These are phyloP conservation scores for Zaprionus gabonicus DNA, from an alignment of 1,140 invertebrate species.

Conservation along the genomic window DNA sequence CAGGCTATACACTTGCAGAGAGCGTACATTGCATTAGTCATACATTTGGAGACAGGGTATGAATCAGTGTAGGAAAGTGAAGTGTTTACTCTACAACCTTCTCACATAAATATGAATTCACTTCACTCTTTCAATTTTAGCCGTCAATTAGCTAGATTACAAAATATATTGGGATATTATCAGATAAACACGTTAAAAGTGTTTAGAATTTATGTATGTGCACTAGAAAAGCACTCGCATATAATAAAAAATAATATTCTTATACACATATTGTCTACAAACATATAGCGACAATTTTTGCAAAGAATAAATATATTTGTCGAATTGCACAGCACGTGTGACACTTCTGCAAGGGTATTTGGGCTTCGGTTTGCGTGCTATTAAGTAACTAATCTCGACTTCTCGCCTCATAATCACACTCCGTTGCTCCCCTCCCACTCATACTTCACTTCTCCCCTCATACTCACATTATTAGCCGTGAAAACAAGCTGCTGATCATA, in stretches of 20 bases:
- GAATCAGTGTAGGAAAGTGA: slow-evolving; percentile 3
- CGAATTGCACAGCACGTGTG: neutral
- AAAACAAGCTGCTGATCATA: slow-evolving; percentile 80
- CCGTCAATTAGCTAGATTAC: no score
- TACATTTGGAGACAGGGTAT: neutral
- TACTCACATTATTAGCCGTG: slow-evolving; percentile 81
- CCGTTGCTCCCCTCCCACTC: slow-evolving; percentile 42
- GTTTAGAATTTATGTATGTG: no score
- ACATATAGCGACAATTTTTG: no score
- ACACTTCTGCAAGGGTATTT: slow-evolving; percentile 30
- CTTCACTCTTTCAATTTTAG: no score
- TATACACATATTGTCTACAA: no score
- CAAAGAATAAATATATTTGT: neutral
- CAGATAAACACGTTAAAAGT: no score
- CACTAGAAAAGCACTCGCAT: no score
- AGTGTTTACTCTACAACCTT: neutral
- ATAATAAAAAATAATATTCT: no score
- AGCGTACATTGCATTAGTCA: slow-evolving; percentile 2
- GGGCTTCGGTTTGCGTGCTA: slow-evolving; percentile 19
- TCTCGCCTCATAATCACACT: slow-evolving; percentile 54
- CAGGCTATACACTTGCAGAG: slow-evolving; percentile 28
- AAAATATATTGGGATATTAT: no score
- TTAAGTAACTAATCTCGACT: neutral
- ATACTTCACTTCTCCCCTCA: neutral
- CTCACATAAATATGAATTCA: no score